Conservation (phyloP, 2,113 vertebrate species). For the Semnornis frantzii region DNA sequence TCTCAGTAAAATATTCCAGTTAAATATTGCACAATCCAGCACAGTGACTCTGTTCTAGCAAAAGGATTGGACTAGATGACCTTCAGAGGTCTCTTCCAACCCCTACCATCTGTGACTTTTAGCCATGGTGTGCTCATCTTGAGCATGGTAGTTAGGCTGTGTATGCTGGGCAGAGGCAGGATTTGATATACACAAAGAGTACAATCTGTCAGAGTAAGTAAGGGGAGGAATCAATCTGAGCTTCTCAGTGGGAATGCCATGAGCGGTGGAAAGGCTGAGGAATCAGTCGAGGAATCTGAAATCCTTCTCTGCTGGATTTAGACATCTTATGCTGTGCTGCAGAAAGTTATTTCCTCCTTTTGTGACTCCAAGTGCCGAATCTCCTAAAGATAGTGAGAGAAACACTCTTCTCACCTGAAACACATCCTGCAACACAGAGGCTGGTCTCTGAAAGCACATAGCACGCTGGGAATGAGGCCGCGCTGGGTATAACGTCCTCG, state of each 20-base stretch:
- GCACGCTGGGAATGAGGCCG: neutral
- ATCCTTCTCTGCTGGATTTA: neutral
- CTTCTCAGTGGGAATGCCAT: neutral
- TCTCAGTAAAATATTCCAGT: no score
- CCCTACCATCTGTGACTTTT: no score
- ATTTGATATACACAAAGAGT: neutral
- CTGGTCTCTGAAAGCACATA: neutral
- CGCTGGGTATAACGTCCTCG: neutral
- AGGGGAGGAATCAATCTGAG: neutral
- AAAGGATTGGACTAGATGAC: no score
- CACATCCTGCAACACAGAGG: neutral
- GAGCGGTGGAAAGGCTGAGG: neutral
- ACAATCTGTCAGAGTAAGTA: neutral
- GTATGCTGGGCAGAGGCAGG: neutral
- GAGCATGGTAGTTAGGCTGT: neutral
- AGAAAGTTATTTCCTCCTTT: neutral
- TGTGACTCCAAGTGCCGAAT: neutral
- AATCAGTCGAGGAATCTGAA: neutral
- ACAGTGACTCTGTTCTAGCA: no score
- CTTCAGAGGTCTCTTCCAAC: no score
- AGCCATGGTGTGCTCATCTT: fast-evolving
- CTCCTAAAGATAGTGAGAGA: neutral
- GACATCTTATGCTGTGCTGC: neutral
- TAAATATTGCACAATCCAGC: no score
- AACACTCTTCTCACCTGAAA: neutral